phyloP scores from a whole-genome alignment of 2,113 vertebrate genomes.

The Proterorhinus semilunaris region DNA sequence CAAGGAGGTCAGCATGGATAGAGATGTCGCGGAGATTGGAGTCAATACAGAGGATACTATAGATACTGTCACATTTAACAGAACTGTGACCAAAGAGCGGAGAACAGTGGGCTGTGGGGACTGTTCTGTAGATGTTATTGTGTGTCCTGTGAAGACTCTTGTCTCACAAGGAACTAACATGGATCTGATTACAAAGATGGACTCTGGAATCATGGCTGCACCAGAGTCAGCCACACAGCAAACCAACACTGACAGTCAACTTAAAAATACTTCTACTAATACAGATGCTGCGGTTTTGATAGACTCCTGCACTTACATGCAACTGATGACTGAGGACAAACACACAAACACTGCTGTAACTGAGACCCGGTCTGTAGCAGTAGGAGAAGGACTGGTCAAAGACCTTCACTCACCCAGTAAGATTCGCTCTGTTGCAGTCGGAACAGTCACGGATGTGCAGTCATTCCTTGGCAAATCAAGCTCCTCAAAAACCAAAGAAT shows the following conservation, averaged over 20 bases:
- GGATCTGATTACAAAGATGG: slow-evolving; percentile 62
- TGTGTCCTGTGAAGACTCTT: slow-evolving; percentile 67
- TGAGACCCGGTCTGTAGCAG: slow-evolving; percentile 81
- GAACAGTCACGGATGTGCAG: slow-evolving; percentile 76
- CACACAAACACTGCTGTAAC: slow-evolving; percentile 80
- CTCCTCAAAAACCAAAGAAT: slow-evolving; percentile 87
- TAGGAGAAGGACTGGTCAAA: slow-evolving; percentile 90
- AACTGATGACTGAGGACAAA: slow-evolving; percentile 75
- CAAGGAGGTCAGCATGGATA: slow-evolving; percentile 74
- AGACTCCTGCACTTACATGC: slow-evolving; percentile 80
- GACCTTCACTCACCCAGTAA: slow-evolving; percentile 77
- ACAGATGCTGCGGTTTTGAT: slow-evolving; percentile 62
- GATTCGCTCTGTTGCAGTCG: slow-evolving; percentile 84
- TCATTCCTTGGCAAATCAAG: slow-evolving; percentile 66
- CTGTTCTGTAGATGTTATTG: slow-evolving; percentile 78
- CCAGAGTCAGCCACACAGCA: slow-evolving; percentile 74
- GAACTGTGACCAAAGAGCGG: slow-evolving; percentile 48
- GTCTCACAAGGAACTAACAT: slow-evolving; percentile 76
- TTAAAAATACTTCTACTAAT: slow-evolving; percentile 77
- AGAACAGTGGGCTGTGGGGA: slow-evolving; percentile 87
- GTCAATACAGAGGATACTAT: slow-evolving; percentile 81
- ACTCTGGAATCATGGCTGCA: slow-evolving; percentile 77
- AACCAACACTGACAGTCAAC: slow-evolving; percentile 76
- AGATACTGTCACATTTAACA: slow-evolving; percentile 35
- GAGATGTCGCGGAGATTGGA: slow-evolving; percentile 72